Evolutionary conservation across 2,113 vertebrate genomes (phyloP).

Genomic region (Tragelaphus imberbis): DNA sequence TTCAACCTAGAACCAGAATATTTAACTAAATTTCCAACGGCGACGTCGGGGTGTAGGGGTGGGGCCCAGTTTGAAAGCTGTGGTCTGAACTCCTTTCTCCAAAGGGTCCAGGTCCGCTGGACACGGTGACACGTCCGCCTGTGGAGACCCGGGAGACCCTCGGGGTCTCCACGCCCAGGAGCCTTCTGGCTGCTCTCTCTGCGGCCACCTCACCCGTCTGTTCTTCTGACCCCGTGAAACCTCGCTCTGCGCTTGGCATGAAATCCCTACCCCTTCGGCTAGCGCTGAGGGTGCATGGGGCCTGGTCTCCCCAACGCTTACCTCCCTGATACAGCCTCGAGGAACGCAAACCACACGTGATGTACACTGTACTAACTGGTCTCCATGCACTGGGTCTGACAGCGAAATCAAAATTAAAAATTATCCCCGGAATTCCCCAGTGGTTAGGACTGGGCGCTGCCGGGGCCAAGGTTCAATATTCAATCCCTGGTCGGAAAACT

Average conservation of each 20-base stretch:
- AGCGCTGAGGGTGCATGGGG: neutral
- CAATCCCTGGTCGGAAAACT: too few species aligned
- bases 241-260: neutral
- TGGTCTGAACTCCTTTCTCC: neutral
- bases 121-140: fast-evolving
- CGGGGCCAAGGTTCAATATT: neutral
- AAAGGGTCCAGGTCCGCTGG: neutral
- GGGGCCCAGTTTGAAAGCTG: neutral
- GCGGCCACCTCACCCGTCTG: fast-evolving
- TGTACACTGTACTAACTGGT: neutral
- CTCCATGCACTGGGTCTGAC: neutral
- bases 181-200: neutral
- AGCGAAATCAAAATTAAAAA: neutral
- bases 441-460: neutral
- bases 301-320: neutral
- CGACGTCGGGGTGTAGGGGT: neutral
- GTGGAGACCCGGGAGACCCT: neutral
- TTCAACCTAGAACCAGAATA: neutral
- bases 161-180: neutral
- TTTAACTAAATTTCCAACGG: neutral
- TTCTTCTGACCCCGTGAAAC: neutral
- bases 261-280: too few species aligned
- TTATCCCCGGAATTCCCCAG: neutral
- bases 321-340: neutral
- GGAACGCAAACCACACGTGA: neutral